Conservation (phyloP, 2,888 invertebrate genomes). For the Marasmarcha lunaedactyla region DNA sequence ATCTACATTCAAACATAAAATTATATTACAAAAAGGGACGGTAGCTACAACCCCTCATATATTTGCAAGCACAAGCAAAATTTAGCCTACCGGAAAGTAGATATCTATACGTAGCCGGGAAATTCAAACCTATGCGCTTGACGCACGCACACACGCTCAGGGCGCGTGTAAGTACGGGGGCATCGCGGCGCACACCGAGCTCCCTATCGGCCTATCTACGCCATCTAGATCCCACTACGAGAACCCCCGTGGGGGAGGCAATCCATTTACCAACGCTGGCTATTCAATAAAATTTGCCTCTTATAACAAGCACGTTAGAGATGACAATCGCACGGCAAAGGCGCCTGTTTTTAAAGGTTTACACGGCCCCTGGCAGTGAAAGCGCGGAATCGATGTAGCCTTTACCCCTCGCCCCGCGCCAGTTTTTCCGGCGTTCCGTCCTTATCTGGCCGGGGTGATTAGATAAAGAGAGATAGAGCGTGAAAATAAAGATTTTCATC, state of each 20-base stretch:
- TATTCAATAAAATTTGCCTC: slow-evolving; percentile 47
- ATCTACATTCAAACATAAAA: slow-evolving; percentile 65
- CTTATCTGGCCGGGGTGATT: slow-evolving; percentile 67
- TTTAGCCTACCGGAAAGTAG: slow-evolving; percentile 61
- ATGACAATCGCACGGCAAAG: slow-evolving; percentile 62
- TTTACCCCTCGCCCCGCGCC: slow-evolving; percentile 66
- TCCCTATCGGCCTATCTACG: slow-evolving; percentile 67
- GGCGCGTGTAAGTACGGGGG: slow-evolving; percentile 14
- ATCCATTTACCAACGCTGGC: slow-evolving; percentile 60
- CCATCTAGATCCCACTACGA: slow-evolving; percentile 70
- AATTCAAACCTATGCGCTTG: slow-evolving; percentile 38
- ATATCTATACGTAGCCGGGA: slow-evolving; percentile 53
- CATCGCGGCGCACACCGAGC: slow-evolving; percentile 41
- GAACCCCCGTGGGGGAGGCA: slow-evolving; percentile 69
- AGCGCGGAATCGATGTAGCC: slow-evolving; percentile 72
- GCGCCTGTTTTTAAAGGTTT: slow-evolving; percentile 67
- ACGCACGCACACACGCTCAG: slow-evolving; percentile 28
- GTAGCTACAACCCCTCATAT: slow-evolving; percentile 60
- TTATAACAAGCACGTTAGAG: slow-evolving; percentile 41
- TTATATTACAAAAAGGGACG: slow-evolving; percentile 68
- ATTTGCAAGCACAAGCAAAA: slow-evolving; percentile 67
- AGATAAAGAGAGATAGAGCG: slow-evolving; percentile 71
- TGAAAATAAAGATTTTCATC: slow-evolving; percentile 72
- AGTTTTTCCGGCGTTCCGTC: slow-evolving; percentile 69
- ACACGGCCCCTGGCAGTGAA: slow-evolving; percentile 71